Percentiles rank a stretch among this genome's conserved stretches.
Conservation (phyloP, 2,113 vertebrate species). For the Bufo gargarizans region DNA sequence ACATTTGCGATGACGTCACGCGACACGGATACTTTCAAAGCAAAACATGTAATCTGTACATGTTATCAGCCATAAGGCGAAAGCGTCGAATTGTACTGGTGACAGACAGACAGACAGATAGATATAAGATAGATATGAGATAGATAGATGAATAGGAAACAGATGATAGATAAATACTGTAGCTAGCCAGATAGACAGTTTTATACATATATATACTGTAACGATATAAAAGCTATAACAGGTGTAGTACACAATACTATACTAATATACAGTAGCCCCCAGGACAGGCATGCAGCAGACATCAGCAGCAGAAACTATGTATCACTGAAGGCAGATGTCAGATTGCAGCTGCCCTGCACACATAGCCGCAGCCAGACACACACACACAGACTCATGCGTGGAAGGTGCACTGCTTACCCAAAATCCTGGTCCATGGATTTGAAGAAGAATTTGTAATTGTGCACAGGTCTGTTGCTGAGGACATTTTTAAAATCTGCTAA, state of each 20-base stretch:
- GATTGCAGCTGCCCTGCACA: conserved; percentile 28
- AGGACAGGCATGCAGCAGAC: not conserved
- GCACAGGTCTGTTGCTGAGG: conserved; percentile 91
- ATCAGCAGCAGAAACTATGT: not conserved
- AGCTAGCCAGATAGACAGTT: too few species aligned
- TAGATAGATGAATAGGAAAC: too few species aligned
- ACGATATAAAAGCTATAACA: not conserved
- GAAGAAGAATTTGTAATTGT: conserved; percentile 98
- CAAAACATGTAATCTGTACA: not conserved
- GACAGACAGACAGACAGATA: too few species aligned
- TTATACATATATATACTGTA: too few species aligned
- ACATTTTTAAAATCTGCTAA: conserved; percentile 97
- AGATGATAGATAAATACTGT: too few species aligned
- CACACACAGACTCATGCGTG: not conserved
- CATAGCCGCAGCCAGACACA: conserved; percentile 4
- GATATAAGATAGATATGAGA: too few species aligned
- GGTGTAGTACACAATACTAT: not conserved
- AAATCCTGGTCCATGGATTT: conserved; percentile 99
- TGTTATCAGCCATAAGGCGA: not conserved
- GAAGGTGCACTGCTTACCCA: conserved; percentile 78
- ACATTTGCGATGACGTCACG: not conserved
- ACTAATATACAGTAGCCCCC: not conserved
- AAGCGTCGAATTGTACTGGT: not conserved
- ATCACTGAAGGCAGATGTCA: conserved; percentile 28
- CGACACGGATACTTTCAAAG: not conserved